Evolutionary conservation across 2,888 invertebrate species (phyloP).

Genomic region (Parnassius glacialis): DNA sequence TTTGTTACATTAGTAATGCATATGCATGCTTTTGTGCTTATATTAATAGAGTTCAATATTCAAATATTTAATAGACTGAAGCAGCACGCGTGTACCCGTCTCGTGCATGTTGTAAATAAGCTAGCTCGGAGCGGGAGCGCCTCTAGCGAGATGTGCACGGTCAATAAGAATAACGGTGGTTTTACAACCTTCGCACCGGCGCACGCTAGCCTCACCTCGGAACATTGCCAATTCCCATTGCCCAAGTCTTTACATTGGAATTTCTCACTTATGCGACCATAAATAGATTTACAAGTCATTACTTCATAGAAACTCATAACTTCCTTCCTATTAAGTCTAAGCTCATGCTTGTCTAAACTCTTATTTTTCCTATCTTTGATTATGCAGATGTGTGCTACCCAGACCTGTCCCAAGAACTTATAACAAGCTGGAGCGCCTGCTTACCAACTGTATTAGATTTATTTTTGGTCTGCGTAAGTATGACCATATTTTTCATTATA

Average conservation of each 20-base stretch:
- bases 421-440: no score
- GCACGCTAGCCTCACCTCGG: conserved; percentile 64
- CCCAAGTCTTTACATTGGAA: conserved; percentile 71
- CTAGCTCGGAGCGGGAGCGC: conserved; percentile 44
- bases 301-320: conserved; percentile 41
- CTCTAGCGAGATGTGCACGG: conserved; percentile 75
- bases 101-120: conserved; percentile 55
- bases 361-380: no score
- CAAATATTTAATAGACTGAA: background rate
- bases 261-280: conserved; percentile 71
- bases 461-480: no score
- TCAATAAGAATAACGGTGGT: conserved; percentile 77
- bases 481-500: no score
- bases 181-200: conserved; percentile 68
- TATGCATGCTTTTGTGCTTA: no score
- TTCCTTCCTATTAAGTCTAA: no score
- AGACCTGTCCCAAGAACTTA: no score
- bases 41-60: background rate
- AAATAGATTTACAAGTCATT: conserved; percentile 66
- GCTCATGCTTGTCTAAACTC: no score
- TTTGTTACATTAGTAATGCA: no score
- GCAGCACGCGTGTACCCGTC: conserved; percentile 29
- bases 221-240: conserved; percentile 78
- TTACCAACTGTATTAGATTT: no score
- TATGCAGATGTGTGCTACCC: no score